Evolutionary conservation across 2,888 invertebrate species (phyloP).

Genomic region (Siphlonurus alternatus): DNA sequence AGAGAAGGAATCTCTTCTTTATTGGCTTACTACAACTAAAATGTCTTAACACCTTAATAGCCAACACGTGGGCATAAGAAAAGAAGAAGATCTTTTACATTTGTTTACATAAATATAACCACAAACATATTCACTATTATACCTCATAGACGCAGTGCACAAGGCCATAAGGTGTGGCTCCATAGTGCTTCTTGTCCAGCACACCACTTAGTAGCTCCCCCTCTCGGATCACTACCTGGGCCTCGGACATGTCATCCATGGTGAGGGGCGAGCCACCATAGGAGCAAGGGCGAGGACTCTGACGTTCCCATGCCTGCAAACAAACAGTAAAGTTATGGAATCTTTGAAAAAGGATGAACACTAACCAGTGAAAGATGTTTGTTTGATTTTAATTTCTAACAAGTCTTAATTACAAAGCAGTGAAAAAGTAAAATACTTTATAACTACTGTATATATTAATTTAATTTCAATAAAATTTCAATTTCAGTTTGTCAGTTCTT

Average conservation of each 20-base stretch:
- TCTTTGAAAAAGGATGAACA: not conserved
- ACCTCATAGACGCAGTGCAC: conserved; percentile 88
- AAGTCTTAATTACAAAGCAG: too few species aligned
- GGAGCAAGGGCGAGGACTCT: conserved; percentile 37
- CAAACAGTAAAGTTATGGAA: not conserved
- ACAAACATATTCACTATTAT: conserved; percentile 3
- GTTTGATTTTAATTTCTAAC: too few species aligned
- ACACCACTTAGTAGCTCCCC: conserved; percentile 85
- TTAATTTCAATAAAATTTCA: too few species aligned
- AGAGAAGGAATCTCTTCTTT: too few species aligned
- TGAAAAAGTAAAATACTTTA: too few species aligned
- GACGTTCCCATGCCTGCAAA: conserved; percentile 41
- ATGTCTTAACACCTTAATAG: not conserved
- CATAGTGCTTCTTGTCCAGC: conserved; percentile 92
- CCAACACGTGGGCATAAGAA: too few species aligned
- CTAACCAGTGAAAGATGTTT: not conserved
- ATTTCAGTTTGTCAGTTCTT: too few species aligned
- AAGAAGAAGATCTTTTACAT: not conserved
- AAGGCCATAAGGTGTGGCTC: conserved; percentile 85
- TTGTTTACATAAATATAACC: not conserved
- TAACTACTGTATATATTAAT: too few species aligned
- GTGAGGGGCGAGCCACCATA: conserved; percentile 45
- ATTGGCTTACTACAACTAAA: too few species aligned
- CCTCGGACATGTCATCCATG: conserved; percentile 61
- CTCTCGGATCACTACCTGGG: conserved; percentile 70